These are phyloP conservation scores for Aphodius granarius DNA, from an alignment of 2,888 invertebrate species.

Conservation along the genomic window DNA sequence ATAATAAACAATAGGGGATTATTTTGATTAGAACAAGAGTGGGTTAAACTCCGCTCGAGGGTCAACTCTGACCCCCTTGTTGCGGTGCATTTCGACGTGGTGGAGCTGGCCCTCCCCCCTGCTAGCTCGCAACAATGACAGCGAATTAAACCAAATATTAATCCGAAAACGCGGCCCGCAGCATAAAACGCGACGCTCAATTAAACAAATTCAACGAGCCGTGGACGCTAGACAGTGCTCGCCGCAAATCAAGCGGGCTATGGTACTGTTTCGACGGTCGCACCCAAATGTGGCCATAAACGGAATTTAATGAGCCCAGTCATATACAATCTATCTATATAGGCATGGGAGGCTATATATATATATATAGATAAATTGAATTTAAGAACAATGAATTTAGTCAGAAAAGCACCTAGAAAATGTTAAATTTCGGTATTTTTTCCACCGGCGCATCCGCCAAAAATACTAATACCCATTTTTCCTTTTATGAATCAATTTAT, in stretches of 20 bases:
- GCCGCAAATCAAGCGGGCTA: constrained; percentile 7
- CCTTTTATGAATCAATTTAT: too few species aligned
- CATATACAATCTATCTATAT: neutral
- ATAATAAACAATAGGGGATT: neutral
- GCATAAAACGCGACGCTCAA: constrained; percentile 1
- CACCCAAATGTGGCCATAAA: constrained; percentile 16
- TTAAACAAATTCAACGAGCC: constrained; percentile 5
- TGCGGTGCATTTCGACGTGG: neutral
- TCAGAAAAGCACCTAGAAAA: too few species aligned
- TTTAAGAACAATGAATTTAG: too few species aligned
- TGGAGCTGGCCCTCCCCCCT: neutral
- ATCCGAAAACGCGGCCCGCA: constrained; percentile 1
- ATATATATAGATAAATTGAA: too few species aligned
- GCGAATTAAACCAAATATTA: constrained; percentile 12
- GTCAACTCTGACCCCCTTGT: neutral
- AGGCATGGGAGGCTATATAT: too few species aligned
- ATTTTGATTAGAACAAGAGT: neutral
- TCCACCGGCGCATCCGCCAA: too few species aligned
- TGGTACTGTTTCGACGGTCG: constrained; percentile 8
- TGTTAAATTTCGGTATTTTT: too few species aligned
- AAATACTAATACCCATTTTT: too few species aligned
- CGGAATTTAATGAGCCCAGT: constrained; percentile 16
- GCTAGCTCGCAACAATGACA: neutral
- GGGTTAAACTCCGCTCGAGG: neutral
- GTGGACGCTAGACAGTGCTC: neutral